phyloP scores from a whole-genome alignment of 2,888 invertebrate genomes.

The Acleris sparsana region DNA sequence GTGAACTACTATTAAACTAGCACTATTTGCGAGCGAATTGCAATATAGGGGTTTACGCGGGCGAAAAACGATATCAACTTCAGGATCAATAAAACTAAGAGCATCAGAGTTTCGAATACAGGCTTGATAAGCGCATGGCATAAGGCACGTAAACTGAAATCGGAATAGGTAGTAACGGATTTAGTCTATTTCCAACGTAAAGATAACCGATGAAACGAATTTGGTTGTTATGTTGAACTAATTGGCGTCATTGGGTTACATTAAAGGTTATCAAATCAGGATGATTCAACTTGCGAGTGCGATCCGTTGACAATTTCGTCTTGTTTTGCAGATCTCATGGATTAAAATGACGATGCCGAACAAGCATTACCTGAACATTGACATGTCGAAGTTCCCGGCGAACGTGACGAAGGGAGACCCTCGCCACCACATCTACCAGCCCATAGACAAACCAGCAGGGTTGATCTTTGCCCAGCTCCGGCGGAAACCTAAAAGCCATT shows the following conservation, averaged over 20 bases:
- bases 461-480: constrained; percentile 89
- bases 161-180: background rate
- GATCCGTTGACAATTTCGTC: background rate
- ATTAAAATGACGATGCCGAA: constrained; percentile 92
- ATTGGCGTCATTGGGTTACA: background rate
- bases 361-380: constrained; percentile 90
- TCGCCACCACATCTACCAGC: constrained; percentile 87
- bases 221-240: constrained; percentile 1
- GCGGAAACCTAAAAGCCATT: constrained; percentile 82
- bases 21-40: too few relatives aligned
- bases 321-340: constrained; percentile 83
- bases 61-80: too few relatives aligned
- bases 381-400: constrained; percentile 88
- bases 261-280: constrained; percentile 7
- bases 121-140: too few relatives aligned
- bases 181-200: background rate
- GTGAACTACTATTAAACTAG: too few relatives aligned
- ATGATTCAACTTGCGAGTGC: background rate
- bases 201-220: background rate
- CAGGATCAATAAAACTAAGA: too few relatives aligned
- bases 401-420: constrained; percentile 86
- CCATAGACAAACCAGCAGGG: constrained; percentile 91
- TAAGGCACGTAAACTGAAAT: too few relatives aligned
- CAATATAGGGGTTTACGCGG: too few relatives aligned
- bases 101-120: too few relatives aligned